These are phyloP conservation scores for Xanthia togata DNA, from an alignment of 2,888 invertebrate species.

Conservation along the genomic window DNA sequence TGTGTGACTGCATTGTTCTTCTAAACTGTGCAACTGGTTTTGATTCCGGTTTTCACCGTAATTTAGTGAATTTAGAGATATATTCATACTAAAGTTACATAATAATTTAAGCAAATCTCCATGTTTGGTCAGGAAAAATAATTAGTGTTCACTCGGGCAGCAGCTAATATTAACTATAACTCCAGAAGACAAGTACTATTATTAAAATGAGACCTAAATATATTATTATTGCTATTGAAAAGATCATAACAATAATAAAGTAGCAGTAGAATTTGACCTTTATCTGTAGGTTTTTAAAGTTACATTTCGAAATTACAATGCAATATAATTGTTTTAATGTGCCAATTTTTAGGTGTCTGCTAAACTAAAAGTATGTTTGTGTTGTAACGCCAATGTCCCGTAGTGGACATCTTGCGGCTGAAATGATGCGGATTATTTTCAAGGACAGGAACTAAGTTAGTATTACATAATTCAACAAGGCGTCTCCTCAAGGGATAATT, in stretches of 20 bases:
- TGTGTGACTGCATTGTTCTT: no score
- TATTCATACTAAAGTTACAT: no score
- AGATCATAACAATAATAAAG: not conserved
- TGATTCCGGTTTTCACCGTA: no score
- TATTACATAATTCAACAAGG: constrained; percentile 22
- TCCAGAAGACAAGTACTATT: not conserved
- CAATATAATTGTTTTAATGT: not conserved
- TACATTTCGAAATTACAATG: not conserved
- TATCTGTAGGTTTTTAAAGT: not conserved
- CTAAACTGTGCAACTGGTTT: no score
- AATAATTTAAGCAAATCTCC: no score
- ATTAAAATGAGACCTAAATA: not conserved
- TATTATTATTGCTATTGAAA: not conserved
- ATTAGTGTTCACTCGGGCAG: no score
- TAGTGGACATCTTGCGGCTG: not conserved
- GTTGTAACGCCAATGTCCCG: not conserved
- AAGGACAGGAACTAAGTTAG: not conserved
- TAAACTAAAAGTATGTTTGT: not conserved
- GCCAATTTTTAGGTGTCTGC: no score
- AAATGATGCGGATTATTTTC: not conserved
- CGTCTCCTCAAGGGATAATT: constrained; percentile 29
- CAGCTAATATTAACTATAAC: no score
- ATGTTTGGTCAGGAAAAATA: no score
- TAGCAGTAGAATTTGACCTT: not conserved
- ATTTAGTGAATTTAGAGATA: no score